Evolutionary conservation across 2,113 vertebrate species (phyloP).

Genomic region (Haplochromis vanheusdeni): DNA sequence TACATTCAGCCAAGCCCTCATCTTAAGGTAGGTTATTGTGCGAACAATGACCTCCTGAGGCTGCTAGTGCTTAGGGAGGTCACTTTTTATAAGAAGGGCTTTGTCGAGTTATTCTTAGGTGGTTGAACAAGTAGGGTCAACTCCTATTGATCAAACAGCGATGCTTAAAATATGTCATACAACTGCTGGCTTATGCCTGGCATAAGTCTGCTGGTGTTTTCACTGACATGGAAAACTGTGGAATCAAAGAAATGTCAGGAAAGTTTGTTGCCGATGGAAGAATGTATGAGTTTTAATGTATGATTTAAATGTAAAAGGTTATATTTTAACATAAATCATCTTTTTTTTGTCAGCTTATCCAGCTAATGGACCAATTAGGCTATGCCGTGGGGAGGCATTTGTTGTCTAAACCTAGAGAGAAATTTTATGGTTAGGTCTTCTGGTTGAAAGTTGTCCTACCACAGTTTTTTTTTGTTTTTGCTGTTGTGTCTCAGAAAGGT

Average conservation of each 20-base stretch:
- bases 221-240: background rate
- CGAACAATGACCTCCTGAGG: background rate
- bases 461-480: background rate
- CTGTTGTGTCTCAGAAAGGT: background rate
- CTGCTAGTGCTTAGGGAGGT: background rate
- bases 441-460: background rate
- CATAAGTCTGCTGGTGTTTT: rapidly evolving
- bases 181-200: background rate
- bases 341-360: background rate
- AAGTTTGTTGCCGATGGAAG: rapidly evolving
- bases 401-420: background rate
- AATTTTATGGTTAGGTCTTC: background rate
- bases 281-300: background rate
- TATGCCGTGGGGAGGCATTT: rapidly evolving
- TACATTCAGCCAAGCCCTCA: background rate
- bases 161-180: background rate
- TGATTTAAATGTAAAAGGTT: background rate
- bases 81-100: background rate
- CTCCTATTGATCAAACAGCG: background rate
- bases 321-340: background rate
- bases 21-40: background rate
- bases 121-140: background rate
- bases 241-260: background rate
- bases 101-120: background rate
- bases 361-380: background rate